Conservation (phyloP, 2,888 invertebrate genomes). For the Brachypalpus laphriformis region DNA sequence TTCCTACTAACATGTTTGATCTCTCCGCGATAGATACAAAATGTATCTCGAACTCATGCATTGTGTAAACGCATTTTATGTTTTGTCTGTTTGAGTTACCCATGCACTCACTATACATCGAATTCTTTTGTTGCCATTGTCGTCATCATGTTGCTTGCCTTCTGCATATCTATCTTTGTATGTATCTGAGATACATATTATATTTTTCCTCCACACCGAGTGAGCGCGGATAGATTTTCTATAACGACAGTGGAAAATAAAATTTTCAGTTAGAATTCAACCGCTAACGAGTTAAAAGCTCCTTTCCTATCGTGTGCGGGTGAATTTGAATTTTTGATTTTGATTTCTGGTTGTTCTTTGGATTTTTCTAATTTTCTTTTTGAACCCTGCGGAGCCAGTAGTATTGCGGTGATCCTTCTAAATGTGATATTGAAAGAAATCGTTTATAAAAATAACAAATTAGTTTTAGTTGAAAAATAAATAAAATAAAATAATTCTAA, state of each 20-base stretch:
- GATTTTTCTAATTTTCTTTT: slow-evolving; percentile 21
- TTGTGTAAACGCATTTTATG: not conserved
- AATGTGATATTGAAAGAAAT: slow-evolving; percentile 23
- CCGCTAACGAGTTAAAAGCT: slow-evolving; percentile 82
- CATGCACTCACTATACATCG: not conserved
- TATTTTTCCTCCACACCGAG: slow-evolving; percentile 69
- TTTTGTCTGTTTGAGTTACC: slow-evolving; percentile 5
- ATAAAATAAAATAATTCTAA: not conserved
- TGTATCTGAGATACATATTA: slow-evolving; percentile 61
- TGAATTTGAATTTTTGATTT: slow-evolving; percentile 62
- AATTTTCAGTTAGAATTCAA: slow-evolving; percentile 81
- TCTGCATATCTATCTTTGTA: slow-evolving; percentile 20
- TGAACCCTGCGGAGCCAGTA: not conserved
- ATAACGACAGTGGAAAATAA: slow-evolving; percentile 71
- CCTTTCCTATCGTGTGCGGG: slow-evolving; percentile 75
- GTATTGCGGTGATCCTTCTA: slow-evolving; percentile 41
- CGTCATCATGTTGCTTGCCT: slow-evolving; percentile 55
- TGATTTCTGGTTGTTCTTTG: slow-evolving; percentile 32
- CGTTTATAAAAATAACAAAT: not conserved
- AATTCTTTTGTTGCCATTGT: slow-evolving; percentile 51
- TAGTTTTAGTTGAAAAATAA: not conserved
- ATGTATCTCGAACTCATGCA: slow-evolving; percentile 12
- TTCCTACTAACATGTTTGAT: slow-evolving; percentile 23
- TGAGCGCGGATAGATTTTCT: slow-evolving; percentile 75
- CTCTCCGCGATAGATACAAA: not conserved